A percentile compares a stretch with the other conserved stretches of the same genome.
Evolutionary conservation across 2,888 invertebrate genomes (phyloP).

Genomic region (Meteorus cinctellus): DNA sequence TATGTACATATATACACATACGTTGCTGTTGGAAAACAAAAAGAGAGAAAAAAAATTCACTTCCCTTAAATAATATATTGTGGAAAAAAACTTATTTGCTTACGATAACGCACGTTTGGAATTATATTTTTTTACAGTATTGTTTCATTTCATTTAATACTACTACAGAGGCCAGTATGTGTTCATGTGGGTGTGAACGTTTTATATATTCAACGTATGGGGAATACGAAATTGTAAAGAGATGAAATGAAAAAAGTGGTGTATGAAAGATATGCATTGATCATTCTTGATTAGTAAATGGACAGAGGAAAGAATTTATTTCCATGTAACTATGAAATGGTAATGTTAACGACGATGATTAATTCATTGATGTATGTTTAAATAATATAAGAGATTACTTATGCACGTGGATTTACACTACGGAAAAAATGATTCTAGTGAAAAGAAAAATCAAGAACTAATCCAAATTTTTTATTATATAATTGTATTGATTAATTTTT

Average conservation of each 20-base stretch:
- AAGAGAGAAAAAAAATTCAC: background rate
- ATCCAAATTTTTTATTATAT: background rate
- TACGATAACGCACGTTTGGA: conserved; percentile 10
- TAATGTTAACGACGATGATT: background rate
- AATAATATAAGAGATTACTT: conserved; percentile 1
- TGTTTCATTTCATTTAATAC: conserved; percentile 50
- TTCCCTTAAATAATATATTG: background rate
- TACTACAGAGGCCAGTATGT: conserved; percentile 67
- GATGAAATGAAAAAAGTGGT: conserved; percentile 1
- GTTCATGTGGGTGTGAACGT: conserved; percentile 30
- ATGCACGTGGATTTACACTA: conserved; percentile 1
- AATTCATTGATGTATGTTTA: background rate
- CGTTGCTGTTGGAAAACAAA: background rate
- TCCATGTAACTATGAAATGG: background rate
- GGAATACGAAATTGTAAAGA: background rate
- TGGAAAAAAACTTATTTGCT: conserved; percentile 1
- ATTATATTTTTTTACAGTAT: conserved; percentile 33
- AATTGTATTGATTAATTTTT: background rate
- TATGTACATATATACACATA: background rate
- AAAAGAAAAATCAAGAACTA: conserved; percentile 14
- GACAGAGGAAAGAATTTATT: no score
- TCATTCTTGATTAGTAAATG: no score
- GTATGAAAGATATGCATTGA: background rate
- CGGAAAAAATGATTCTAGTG: background rate
- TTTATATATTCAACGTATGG: conserved; percentile 10